These are phyloP conservation scores for Nothocercus nigrocapillus DNA, from an alignment of 2,113 vertebrate genomes.

Conservation along the genomic window DNA sequence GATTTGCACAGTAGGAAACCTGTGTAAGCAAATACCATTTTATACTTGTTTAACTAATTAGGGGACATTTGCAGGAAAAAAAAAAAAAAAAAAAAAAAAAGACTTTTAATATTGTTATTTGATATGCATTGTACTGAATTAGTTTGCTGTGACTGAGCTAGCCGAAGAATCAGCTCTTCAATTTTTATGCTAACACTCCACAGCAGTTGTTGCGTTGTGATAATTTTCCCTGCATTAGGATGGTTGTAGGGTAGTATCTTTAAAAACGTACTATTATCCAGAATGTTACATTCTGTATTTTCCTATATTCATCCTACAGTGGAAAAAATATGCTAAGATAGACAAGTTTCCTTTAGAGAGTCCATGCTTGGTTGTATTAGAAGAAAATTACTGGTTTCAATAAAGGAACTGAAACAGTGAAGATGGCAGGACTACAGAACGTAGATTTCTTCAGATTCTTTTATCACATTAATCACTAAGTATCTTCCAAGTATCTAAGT, in stretches of 20 bases:
- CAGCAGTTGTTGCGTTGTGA: not conserved
- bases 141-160: not conserved
- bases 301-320: not conserved
- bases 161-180: not conserved
- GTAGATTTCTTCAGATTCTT: not conserved
- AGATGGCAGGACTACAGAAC: not conserved
- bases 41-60: not conserved
- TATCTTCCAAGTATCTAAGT: not conserved
- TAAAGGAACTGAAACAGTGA: not conserved
- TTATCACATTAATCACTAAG: not conserved
- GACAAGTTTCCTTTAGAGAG: not conserved
- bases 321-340: not conserved
- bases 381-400: not conserved
- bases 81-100: too few species aligned
- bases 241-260: not conserved
- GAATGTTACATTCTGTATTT: not conserved
- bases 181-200: not conserved
- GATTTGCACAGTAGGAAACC: slow-evolving; percentile 14
- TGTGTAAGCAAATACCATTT: not conserved
- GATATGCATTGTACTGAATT: not conserved
- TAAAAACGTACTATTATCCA: not conserved
- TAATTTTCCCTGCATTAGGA: not conserved
- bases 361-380: not conserved
- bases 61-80: not conserved
- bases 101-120: not conserved